Conservation (phyloP, 2,888 invertebrate genomes). For the Clostera curtula region DNA sequence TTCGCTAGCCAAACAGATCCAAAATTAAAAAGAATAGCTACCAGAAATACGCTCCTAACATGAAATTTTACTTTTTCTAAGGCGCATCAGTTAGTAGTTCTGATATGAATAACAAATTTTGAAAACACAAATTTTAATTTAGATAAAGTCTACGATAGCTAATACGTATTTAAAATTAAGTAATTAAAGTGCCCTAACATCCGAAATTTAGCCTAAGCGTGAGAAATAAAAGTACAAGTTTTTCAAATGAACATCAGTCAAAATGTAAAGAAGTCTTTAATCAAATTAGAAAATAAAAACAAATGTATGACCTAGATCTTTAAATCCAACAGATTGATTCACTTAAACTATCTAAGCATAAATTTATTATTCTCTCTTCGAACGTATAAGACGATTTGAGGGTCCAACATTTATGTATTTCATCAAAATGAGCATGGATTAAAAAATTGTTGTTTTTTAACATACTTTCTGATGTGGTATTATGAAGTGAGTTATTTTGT, state of each 20-base stretch:
- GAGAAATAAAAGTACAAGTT: slow-evolving; percentile 21
- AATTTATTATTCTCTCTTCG: slow-evolving; percentile 44
- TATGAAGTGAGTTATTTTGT: too few species aligned
- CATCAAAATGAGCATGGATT: too few species aligned
- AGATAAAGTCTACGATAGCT: slow-evolving; percentile 19
- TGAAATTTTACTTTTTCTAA: not conserved
- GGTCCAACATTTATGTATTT: too few species aligned
- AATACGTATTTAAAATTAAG: slow-evolving; percentile 37
- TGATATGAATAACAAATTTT: slow-evolving; percentile 10
- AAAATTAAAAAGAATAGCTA: too few species aligned
- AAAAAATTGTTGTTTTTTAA: too few species aligned
- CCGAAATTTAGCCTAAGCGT: slow-evolving; percentile 14
- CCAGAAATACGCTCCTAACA: too few species aligned
- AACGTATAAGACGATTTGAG: too few species aligned
- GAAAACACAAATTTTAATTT: slow-evolving; percentile 14
- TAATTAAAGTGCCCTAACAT: slow-evolving; percentile 34
- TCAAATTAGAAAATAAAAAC: slow-evolving; percentile 24
- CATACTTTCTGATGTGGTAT: too few species aligned
- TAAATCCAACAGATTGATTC: slow-evolving; percentile 48
- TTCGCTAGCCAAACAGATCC: too few species aligned
- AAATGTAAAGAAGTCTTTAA: slow-evolving; percentile 26
- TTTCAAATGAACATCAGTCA: slow-evolving; percentile 33
- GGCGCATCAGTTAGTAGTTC: slow-evolving; percentile 4
- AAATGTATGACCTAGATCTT: slow-evolving; percentile 31
- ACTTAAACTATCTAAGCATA: slow-evolving; percentile 44